Conservation (phyloP, 2,888 invertebrate species). For the Apomyelois bistriatella region DNA sequence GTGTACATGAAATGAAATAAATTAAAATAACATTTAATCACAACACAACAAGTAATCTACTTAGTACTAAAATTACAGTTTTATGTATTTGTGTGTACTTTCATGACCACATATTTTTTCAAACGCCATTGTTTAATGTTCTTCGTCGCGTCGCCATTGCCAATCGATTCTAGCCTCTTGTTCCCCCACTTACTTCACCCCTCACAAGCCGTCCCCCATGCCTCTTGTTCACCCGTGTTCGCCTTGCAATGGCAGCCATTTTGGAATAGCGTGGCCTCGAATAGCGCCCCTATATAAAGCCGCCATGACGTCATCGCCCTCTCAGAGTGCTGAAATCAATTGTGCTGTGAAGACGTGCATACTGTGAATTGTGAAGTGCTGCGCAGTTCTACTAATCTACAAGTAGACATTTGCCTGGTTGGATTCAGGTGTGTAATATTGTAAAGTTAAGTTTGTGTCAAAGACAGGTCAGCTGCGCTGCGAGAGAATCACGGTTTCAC, state of each 20-base stretch:
- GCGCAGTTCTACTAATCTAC: constrained; percentile 48
- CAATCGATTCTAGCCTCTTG: too few species aligned
- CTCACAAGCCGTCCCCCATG: background rate
- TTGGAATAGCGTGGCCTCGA: constrained; percentile 47
- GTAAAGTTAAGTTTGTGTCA: too few species aligned
- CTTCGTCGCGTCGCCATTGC: constrained; percentile 9
- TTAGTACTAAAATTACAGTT: too few species aligned
- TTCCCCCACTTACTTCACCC: too few species aligned
- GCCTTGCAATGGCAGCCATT: constrained; percentile 49
- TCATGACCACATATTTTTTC: too few species aligned
- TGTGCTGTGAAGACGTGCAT: constrained; percentile 50
- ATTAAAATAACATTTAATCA: too few species aligned
- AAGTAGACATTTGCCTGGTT: constrained; percentile 56
- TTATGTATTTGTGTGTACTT: too few species aligned
- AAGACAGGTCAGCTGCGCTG: too few species aligned
- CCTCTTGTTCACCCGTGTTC: constrained; percentile 15
- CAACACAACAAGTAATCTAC: too few species aligned
- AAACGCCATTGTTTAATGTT: too few species aligned
- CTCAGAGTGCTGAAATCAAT: constrained; percentile 39
- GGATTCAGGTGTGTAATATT: constrained; percentile 76
- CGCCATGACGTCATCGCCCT: constrained; percentile 58
- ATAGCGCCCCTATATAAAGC: constrained; percentile 50
- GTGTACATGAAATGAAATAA: too few species aligned
- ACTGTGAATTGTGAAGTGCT: constrained; percentile 54
- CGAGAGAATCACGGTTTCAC: too few species aligned